phyloP scores from a whole-genome alignment of 1,140 invertebrate genomes.

The Ditylenchus dipsaci region DNA sequence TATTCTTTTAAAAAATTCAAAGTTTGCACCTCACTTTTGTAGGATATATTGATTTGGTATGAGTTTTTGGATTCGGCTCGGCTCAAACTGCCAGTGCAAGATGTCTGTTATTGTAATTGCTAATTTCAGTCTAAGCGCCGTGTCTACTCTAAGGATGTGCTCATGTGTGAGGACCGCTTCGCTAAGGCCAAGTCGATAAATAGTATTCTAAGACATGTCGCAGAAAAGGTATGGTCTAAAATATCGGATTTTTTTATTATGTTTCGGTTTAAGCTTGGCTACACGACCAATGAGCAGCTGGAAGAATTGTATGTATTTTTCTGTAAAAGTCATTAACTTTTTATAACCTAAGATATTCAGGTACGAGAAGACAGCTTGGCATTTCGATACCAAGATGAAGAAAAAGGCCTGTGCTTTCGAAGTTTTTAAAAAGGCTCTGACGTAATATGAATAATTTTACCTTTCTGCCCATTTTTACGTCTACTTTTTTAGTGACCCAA shows the following conservation, averaged over 20 bases:
- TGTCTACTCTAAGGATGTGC: conserved; percentile 93
- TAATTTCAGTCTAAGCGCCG: conserved; percentile 73
- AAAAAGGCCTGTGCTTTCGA: conserved; percentile 92
- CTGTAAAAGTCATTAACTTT: no score
- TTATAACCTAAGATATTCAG: background rate
- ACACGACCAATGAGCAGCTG: conserved; percentile 81
- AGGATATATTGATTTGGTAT: conserved; percentile 94
- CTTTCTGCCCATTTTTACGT: background rate
- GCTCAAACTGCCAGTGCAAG: no score
- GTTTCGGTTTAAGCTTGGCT: no score
- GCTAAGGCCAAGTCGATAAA: conserved; percentile 93
- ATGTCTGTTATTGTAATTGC: no score
- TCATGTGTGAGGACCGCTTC: conserved; percentile 95
- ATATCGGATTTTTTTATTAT: no score
- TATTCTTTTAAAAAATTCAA: background rate
- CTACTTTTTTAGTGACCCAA: conserved; percentile 70
- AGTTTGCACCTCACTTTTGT: conserved; percentile 26
- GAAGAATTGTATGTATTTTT: conserved; percentile 96
- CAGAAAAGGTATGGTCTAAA: background rate
- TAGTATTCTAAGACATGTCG: conserved; percentile 72
- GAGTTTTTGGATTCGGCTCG: no score
- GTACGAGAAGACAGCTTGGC: conserved; percentile 96
- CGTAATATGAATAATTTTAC: conserved; percentile 45
- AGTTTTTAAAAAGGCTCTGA: conserved; percentile 93
- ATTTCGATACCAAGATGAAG: conserved; percentile 95